Evolutionary conservation across 1,140 invertebrate genomes (phyloP).

Genomic region (Coenobita brevimanus): DNA sequence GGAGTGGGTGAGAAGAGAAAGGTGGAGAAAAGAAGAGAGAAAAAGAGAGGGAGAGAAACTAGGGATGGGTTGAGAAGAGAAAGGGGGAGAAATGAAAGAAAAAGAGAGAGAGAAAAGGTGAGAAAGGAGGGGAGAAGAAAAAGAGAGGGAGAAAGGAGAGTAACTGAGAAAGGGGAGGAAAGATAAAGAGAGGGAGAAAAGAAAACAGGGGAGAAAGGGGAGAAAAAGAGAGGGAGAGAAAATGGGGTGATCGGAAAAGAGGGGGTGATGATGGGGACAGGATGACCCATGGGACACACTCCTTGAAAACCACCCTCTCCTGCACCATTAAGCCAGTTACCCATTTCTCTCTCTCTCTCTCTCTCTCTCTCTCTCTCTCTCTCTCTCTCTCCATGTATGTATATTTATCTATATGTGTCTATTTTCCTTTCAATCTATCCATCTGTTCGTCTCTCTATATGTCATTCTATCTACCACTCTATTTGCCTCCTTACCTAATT

Average conservation of each 20-base stretch:
- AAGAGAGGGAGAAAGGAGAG: no score
- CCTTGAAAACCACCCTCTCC: no score
- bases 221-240: not conserved
- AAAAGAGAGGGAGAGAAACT: not conserved
- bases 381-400: not conserved
- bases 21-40: not conserved
- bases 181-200: not conserved
- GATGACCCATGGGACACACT: no score
- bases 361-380: not conserved
- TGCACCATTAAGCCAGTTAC: no score
- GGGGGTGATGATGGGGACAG: no score
- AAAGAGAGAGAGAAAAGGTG: not conserved
- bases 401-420: not conserved
- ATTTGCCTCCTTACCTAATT: not conserved
- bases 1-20: not conserved
- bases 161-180: not conserved
- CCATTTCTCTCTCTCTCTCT: not conserved
- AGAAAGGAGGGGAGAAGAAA: not conserved
- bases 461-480: not conserved
- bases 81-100: not conserved
- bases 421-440: not conserved
- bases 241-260: no score
- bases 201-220: not conserved
- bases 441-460: not conserved
- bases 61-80: not conserved